A percentile compares a stretch with the other conserved stretches of the same genome.
Conservation (phyloP, 2,113 vertebrate genomes). For the Phrynosoma platyrhinos region DNA sequence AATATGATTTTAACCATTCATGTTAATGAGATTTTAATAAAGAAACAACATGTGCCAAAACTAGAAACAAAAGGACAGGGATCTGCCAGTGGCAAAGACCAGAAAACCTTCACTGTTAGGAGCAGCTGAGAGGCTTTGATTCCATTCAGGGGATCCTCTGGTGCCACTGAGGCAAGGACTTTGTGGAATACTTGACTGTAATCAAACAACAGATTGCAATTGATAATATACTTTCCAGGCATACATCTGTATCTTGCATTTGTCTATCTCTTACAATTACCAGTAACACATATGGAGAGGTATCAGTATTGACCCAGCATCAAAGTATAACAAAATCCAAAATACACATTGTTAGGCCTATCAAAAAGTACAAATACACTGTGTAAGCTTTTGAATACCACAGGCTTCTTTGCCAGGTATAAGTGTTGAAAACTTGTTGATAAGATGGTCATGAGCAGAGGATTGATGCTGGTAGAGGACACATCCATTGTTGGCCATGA, state of each 20-base stretch:
- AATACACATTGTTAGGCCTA: too few relatives aligned
- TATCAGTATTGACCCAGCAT: too few relatives aligned
- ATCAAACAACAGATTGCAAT: neutral
- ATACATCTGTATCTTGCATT: neutral
- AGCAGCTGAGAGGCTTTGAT: neutral
- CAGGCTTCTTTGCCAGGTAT: too few relatives aligned
- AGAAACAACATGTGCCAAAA: neutral
- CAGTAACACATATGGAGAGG: too few relatives aligned
- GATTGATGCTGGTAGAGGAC: too few relatives aligned
- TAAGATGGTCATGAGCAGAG: too few relatives aligned
- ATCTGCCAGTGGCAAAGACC: neutral
- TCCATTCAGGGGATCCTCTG: neutral
- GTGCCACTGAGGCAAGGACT: neutral
- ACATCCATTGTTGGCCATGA: too few relatives aligned
- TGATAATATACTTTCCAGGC: neutral
- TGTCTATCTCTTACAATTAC: neutral
- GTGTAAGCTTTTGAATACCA: too few relatives aligned
- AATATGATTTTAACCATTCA: neutral
- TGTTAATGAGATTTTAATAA: neutral
- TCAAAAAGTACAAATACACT: too few relatives aligned
- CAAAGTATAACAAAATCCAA: too few relatives aligned
- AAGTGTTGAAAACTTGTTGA: too few relatives aligned
- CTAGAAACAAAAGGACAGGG: neutral
- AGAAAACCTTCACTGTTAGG: neutral
- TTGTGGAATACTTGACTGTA: neutral